Evolutionary conservation across 2,888 invertebrate genomes (phyloP), one percentile per base, ranked within the genome.

Genomic region (Leucophenga montana): DNA sequence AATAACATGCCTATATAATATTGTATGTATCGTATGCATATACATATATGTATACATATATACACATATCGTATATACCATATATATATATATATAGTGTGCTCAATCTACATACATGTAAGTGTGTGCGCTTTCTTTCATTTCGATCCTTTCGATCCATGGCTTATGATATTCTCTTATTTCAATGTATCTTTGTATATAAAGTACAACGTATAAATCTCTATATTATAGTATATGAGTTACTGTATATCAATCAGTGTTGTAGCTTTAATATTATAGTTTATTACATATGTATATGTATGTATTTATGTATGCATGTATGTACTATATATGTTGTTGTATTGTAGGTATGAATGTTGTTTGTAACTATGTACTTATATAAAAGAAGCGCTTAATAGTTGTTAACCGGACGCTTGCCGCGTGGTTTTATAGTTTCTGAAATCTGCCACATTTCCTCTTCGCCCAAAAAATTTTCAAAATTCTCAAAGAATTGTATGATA

Each of bases 371-470:
- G 16, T 48, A n/a, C n/a, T n/a, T n/a, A n/a, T n/a, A 14, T 46
- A 46, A 14, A 46, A 14, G 18, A 50, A 16, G 50, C 50, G 31
- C 16, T 59, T 44, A 68, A 62, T 61, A 74, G 70, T 87, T 85
- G 78, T 87, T 85, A 67, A 81, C 80, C 66, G 83, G 85, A 69
- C 87, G 85, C 54, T 85, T 82, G 50, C 87, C 87, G 62, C 89
- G 87, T 67, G 98, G 98, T 90, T 98, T 98, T 82, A 99, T 97
- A 77, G 93, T 94, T 90, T 98, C 97, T 0, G 98, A 99, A 84
- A 98, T 95, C 89, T 97, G 96, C 99, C 99, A 99, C 93, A 99
- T 95, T 70, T 97, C 95, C 89, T 99, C 99, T 90, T 99, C 99
- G 87, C 95, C 95, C 82, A 98, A 92, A 88, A 94, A 95, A 89